Base-by-base conservation (phyloP, 1,140 invertebrate genomes). In the Tetragonula clypearis region DNA sequence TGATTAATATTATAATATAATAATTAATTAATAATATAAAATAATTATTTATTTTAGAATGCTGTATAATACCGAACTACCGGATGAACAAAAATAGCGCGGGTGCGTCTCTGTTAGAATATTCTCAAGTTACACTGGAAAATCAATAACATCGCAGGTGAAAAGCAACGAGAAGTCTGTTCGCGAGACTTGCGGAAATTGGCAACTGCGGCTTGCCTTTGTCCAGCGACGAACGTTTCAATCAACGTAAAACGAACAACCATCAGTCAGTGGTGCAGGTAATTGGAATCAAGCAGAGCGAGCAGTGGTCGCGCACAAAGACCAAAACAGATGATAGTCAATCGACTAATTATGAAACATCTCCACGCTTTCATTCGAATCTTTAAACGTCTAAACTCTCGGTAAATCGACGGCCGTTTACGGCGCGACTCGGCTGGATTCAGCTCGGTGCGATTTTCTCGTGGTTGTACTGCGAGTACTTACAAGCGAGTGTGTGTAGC, bases 301-400 rank as follows among this genome's bases (percentile, higher is more conserved):
- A 49, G 5, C n/a, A 69, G 49, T 23, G 17, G 35, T 55, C 41
- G 35, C 15, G 49, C 11, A 35, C 19, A 15, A n/a, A 23, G 74
- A 41, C 49, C 19, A 14, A n/a, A 30, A 9, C 55, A 30, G 82
- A 75, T 68, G 82, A 75, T 68, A 60, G 55, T 21, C 66, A 26
- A 19, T 0, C 77, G 69, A 85, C 66, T 85, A 85, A 85, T 85
- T 85, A 85, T 58, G 69, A 68, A 41, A 73, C 69, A 85, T 85
- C 77, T 11, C 55, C n/a, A 15, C n/a, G 82, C 66, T 71, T 84
- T 79, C 56, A 68, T 79, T 79, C 55, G 55, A 60, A 77, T 77
- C 53, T 77, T 56, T 60, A 71, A 79, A 79, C 26, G 41, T 49
- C 41, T 49, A 49, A 49, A 49, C 41, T 49, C 41, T 35, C 35